A percentile compares a stretch with the other conserved stretches of the same genome.
These are phyloP conservation scores for Aporophyla lueneburgensis DNA, from an alignment of 2,888 invertebrate species.

Conservation along the genomic window DNA sequence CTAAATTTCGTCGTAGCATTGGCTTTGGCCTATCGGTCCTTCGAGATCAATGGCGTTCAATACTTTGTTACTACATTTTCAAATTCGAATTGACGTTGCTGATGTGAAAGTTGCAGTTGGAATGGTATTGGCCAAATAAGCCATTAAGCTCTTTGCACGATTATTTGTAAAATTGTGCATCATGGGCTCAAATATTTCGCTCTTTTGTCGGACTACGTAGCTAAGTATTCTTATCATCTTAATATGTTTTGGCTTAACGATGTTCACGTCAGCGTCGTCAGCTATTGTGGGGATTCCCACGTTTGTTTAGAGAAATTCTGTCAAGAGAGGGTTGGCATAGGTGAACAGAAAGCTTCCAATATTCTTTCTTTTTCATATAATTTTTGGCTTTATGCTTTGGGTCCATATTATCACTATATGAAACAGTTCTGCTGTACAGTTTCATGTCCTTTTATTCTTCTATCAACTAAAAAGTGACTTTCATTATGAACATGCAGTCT, in stretches of 20 bases:
- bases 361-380: too few relatives aligned
- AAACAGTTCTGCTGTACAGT: neutral
- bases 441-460: neutral
- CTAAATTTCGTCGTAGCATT: neutral
- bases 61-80: neutral
- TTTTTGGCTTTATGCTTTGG: neutral
- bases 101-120: too few relatives aligned
- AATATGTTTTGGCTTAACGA: slow-evolving; percentile 20
- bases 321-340: neutral
- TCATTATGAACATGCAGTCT: neutral
- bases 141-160: neutral
- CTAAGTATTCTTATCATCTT: slow-evolving; percentile 16
- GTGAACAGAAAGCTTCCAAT: neutral
- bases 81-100: neutral
- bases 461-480: neutral
- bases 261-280: slow-evolving; percentile 10
- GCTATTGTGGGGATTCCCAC: neutral
- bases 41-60: neutral
- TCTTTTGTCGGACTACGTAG: neutral
- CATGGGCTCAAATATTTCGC: neutral
- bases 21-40: neutral
- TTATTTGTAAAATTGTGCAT: neutral
- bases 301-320: neutral
- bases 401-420: neutral
- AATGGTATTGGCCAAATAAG: too few relatives aligned